Evolutionary conservation across 2,888 invertebrate species (phyloP).

Genomic region (Meandrusa payeni): DNA sequence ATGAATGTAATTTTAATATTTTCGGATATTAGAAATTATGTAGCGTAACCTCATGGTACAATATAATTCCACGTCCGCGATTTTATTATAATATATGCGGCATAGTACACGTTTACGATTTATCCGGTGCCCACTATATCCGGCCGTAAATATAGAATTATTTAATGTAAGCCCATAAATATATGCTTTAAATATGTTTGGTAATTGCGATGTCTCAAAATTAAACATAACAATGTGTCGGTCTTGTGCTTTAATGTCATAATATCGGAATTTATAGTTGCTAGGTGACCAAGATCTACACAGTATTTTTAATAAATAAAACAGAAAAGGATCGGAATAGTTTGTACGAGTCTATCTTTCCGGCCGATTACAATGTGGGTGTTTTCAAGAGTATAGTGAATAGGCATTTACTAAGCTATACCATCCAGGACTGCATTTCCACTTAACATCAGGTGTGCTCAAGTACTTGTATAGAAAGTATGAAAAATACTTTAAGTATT

Average conservation of each 20-base stretch:
- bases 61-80: slow-evolving; percentile 11
- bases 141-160: slow-evolving; percentile 60
- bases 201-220: slow-evolving; percentile 53
- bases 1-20: slow-evolving; percentile 5
- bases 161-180: slow-evolving; percentile 66
- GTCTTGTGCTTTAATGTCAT: slow-evolving; percentile 38
- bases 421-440: no score
- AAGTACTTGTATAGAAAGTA: no score
- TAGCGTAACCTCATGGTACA: neutral
- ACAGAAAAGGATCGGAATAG: no score
- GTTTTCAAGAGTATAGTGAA: no score
- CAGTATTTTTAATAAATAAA: no score
- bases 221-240: slow-evolving; percentile 51
- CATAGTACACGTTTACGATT: slow-evolving; percentile 29
- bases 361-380: no score
- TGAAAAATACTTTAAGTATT: no score
- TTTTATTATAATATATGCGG: slow-evolving; percentile 33
- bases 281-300: no score
- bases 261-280: slow-evolving; percentile 44
- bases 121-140: slow-evolving; percentile 45
- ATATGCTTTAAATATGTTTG: slow-evolving; percentile 59
- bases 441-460: no score
- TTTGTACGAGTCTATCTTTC: no score
- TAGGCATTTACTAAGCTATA: no score
- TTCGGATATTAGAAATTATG: slow-evolving; percentile 5